Evolutionary conservation across 1,140 invertebrate genomes (phyloP).

Genomic region (Helicorthomorpha holstii): DNA sequence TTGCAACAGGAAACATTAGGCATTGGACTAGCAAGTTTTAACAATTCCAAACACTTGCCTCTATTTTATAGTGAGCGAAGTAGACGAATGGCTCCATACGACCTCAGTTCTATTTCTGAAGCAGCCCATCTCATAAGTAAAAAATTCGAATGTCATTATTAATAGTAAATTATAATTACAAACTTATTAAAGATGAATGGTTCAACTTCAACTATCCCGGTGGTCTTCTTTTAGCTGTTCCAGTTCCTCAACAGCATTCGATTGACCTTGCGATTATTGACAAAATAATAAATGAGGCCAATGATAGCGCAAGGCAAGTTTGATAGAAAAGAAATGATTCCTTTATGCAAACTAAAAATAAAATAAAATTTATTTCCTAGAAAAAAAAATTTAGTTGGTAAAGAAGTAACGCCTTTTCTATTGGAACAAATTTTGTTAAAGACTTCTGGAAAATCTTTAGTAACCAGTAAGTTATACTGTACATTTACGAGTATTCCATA

Average conservation of each 20-base stretch:
- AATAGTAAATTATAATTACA: constrained; percentile 1
- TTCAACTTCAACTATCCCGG: constrained; percentile 21
- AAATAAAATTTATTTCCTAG: constrained; percentile 16
- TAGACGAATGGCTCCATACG: constrained; percentile 48
- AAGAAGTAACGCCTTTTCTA: constrained; percentile 83
- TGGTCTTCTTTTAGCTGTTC: constrained; percentile 79
- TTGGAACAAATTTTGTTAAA: constrained; percentile 53
- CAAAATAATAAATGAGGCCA: constrained; percentile 48
- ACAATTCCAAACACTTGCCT: constrained; percentile 42
- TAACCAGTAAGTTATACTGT: no score
- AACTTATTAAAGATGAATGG: not conserved
- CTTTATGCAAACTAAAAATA: no score
- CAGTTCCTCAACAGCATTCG: constrained; percentile 53
- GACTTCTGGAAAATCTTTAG: constrained; percentile 60
- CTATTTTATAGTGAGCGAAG: constrained; percentile 71
- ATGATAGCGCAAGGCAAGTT: constrained; percentile 38
- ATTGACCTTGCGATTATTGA: constrained; percentile 43
- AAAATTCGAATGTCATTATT: constrained; percentile 10
- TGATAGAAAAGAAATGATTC: not conserved
- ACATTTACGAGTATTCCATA: no score
- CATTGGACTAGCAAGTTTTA: constrained; percentile 67
- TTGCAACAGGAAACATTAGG: constrained; percentile 70
- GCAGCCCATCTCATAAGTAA: constrained; percentile 51
- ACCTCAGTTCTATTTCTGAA: constrained; percentile 36
- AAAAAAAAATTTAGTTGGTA: constrained; percentile 48